Evolutionary conservation across 2,113 vertebrate genomes (phyloP).

Genomic region (Anoplopoma fimbria): DNA sequence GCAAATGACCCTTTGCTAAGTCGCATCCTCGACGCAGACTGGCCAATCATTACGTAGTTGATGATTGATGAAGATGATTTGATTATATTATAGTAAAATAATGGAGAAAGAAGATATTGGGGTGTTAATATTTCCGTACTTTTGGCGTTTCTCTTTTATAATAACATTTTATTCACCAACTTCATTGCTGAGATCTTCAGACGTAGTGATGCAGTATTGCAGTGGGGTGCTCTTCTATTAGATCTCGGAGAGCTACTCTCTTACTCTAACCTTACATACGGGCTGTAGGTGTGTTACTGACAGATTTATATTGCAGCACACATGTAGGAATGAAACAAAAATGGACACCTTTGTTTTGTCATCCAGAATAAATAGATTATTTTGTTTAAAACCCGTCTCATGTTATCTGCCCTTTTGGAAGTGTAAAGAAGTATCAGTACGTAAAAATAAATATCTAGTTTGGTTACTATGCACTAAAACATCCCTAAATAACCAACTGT

Average conservation of each 20-base stretch:
- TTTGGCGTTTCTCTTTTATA: neutral
- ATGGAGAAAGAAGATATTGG: neutral
- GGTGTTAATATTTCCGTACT: neutral
- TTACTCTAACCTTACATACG: neutral
- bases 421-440: neutral
- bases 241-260: neutral
- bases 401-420: neutral
- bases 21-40: neutral
- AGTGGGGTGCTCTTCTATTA: neutral
- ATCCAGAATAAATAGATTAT: neutral
- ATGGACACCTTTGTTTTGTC: neutral
- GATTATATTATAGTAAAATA: neutral
- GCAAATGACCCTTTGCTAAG: neutral
- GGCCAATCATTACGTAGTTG: neutral
- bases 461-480: neutral
- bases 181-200: neutral
- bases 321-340: neutral
- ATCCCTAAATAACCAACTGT: neutral
- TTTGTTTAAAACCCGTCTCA: neutral
- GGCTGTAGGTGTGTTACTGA: neutral
- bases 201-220: neutral
- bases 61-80: neutral
- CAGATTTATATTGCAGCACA: neutral
- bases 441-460: neutral
- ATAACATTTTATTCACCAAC: slow-evolving; percentile 8